phyloP scores from a whole-genome alignment of 1,140 invertebrate genomes.

The Aphidius gifuensis region DNA sequence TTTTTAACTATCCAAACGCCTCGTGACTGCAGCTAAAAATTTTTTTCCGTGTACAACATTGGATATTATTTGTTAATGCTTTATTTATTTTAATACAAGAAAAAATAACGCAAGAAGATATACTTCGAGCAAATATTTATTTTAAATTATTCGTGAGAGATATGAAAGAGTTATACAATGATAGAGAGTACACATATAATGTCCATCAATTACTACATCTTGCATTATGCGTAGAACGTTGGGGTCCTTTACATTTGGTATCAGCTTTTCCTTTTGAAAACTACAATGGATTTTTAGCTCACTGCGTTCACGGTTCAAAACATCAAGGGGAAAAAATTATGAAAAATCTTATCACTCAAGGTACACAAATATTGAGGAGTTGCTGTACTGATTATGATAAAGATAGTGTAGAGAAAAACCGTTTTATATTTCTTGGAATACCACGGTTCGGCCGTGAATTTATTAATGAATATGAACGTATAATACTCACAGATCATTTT shows the following conservation, averaged over 20 bases:
- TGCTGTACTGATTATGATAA: background rate
- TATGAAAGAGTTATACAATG: conserved; percentile 5
- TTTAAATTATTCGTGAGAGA: no score
- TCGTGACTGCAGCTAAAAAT: no score
- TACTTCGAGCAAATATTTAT: background rate
- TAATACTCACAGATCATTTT: background rate
- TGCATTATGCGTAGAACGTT: background rate
- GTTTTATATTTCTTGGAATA: no score
- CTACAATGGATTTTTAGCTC: conserved; percentile 3
- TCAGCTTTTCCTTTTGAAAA: conserved; percentile 7
- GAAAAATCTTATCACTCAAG: conserved; percentile 10
- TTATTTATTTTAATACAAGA: conserved; percentile 26
- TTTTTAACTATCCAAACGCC: no score
- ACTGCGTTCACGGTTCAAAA: conserved; percentile 1
- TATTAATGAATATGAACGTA: conserved; percentile 2
- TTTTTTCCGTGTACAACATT: conserved; percentile 33
- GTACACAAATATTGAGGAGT: conserved; percentile 2
- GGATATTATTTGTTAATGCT: conserved; percentile 27
- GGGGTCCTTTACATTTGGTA: background rate
- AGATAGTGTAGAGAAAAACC: background rate
- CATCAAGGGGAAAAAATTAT: background rate
- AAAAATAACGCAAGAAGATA: conserved; percentile 15
- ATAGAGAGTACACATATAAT: conserved; percentile 4
- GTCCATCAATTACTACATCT: conserved; percentile 7
- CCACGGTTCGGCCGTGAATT: no score